Percentiles rank a stretch among this genome's conserved stretches.
These are phyloP conservation scores for Balaeniceps rex DNA, from an alignment of 2,113 vertebrate genomes.

Conservation along the genomic window DNA sequence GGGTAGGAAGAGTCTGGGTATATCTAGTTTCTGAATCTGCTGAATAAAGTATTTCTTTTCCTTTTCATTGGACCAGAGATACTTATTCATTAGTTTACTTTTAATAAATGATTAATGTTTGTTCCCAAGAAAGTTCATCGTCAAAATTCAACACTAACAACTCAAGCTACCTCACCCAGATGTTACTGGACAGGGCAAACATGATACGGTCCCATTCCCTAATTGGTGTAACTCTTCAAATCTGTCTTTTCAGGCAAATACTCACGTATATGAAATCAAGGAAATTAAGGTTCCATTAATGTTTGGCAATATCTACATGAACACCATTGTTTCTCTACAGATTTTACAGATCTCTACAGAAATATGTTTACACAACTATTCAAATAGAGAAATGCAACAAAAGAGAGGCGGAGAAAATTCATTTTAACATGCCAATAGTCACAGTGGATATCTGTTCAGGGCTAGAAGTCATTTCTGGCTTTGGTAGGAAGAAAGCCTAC, in stretches of 20 bases:
- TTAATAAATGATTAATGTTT: neutral
- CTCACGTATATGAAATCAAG: neutral
- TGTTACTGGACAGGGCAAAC: neutral
- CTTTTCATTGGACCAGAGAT: neutral
- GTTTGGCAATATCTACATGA: neutral
- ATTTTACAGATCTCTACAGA: neutral
- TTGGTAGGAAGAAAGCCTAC: constrained; percentile 17
- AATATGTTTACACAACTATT: neutral
- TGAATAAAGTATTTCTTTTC: neutral
- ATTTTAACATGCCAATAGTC: neutral
- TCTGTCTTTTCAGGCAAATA: neutral
- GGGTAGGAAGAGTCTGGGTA: too few relatives aligned
- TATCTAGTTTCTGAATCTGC: neutral
- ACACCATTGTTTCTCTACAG: neutral
- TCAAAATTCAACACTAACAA: neutral
- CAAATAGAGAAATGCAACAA: neutral
- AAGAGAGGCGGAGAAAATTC: neutral
- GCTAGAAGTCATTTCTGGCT: constrained; percentile 57
- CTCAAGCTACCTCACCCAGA: neutral
- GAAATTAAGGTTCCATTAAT: neutral
- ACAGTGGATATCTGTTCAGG: constrained; percentile 12
- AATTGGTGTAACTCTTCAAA: neutral
- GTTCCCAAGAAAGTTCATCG: neutral
- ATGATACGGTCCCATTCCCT: rapidly evolving
- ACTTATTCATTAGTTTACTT: neutral